phyloP scores from a whole-genome alignment of 2,113 vertebrate genomes.

The Colinus virginianus region DNA sequence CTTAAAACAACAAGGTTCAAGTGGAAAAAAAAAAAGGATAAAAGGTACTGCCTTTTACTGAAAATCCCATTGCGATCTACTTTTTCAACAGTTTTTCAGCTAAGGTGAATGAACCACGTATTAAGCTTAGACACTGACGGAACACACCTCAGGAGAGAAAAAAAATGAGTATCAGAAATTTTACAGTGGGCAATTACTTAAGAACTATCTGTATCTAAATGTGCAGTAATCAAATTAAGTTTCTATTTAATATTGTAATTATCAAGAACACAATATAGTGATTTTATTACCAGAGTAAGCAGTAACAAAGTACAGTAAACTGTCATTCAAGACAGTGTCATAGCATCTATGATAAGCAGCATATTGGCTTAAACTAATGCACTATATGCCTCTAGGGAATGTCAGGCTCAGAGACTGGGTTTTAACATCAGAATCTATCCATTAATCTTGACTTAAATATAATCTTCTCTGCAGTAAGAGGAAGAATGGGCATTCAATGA shows the following conservation, averaged over 20 bases:
- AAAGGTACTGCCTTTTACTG: neutral
- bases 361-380: constrained; percentile 87
- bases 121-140: constrained; percentile 54
- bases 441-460: constrained; percentile 95
- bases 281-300: constrained; percentile 91
- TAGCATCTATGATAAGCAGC: constrained; percentile 81
- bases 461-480: constrained; percentile 82
- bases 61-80: neutral
- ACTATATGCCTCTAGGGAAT: constrained; percentile 85
- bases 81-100: constrained; percentile 25
- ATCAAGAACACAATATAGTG: constrained; percentile 89
- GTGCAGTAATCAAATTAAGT: constrained; percentile 92
- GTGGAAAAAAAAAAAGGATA: neutral
- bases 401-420: constrained; percentile 81
- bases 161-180: constrained; percentile 74
- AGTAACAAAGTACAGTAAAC: constrained; percentile 84
- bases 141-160: constrained; percentile 59
- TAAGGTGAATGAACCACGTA: constrained; percentile 31
- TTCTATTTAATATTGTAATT: constrained; percentile 95
- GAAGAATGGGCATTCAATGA: constrained; percentile 83
- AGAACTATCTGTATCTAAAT: constrained; percentile 88
- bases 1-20: neutral
- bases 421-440: constrained; percentile 85
- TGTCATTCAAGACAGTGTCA: constrained; percentile 84
- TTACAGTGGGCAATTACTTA: constrained; percentile 85